Evolutionary conservation across 2,113 vertebrate genomes (phyloP), one percentile per base, ranked within the genome.

Genomic region (Cavia porcellus): DNA sequence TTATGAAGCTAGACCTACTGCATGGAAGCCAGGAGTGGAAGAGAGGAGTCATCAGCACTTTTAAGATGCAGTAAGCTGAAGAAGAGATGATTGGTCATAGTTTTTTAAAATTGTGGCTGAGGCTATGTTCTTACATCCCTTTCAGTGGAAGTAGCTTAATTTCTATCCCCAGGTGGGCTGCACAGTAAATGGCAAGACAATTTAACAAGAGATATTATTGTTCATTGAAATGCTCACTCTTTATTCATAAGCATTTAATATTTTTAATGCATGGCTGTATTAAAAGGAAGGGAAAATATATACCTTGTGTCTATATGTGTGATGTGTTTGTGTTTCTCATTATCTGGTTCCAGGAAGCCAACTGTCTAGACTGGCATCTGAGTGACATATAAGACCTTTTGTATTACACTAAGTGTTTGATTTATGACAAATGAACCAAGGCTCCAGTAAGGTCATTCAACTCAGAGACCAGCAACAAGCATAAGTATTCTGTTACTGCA

Each of bases 281-380:
- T 81, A 79, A 96, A 82, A 52, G 61, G 24, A 86, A 84, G 72
- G 52, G 25, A 70, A 59, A 77, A 84, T 38, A 92, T 82, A 28
- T 35, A 92, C 81, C 88, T 93, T 88, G n/a, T 92, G 3, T 95
- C 47, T 81, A 74, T 90, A 20, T 87, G 47, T 2, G n/a, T 10
- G 47, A 10, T 55, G 57, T 20, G 19, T 74, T 92, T 45, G 25
- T 15, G n/a, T 96, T 96, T 96, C 38, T 81, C 95, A 79, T 75
- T 86, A 83, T 66, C 93, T 94, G 47, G 25, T 80, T 95, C 66
- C 59, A 86, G 96, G 89, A 97, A 95, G 55, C 72, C 89, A 96
- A 38, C 61, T 94, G 5, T 92, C 62, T 77, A 52, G 59, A 35
- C 75, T 96, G 68, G 91, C 61, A 86, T 66, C 55, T 83, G 42